Evolutionary conservation across 2,797 vertebrate genomes (phyloP), one percentile per base, ranked within the genome.

Genomic region (Euphonia xanthogaster): DNA sequence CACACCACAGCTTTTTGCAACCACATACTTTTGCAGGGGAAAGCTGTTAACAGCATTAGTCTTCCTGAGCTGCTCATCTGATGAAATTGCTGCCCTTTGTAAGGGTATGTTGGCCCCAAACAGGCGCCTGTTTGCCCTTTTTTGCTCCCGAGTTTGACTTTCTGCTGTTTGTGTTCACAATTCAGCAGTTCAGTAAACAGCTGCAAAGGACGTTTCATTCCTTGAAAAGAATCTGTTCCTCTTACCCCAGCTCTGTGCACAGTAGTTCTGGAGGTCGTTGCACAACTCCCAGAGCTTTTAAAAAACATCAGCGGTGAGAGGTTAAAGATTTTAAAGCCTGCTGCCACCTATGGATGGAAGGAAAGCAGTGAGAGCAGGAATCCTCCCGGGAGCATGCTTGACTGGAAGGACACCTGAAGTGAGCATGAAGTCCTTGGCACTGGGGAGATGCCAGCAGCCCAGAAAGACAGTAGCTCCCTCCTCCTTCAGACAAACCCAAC

Each of bases 311-410:
- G 1, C 1, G 40, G 1, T 12, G 72, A 22, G 73, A 75, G 66
- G 74, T 47, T 54, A 20, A 68, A 91, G 84, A 66, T 45, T 96
- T 70, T 93, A 95, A 84, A 90, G 86, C 63, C 57, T 97, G 95
- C 97, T 97, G 97, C 96, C 97, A 97, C 87, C 97, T 97, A 97
- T 39, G 86, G 96, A 96, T 90, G 86, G 91, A 80, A 91, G 82
- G 86, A 58, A 71, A 94, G 45, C 71, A 67, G 81, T 3, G 88
- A 91, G 75, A 96, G 74, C 92, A 95, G 72, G 58, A 37, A 39
- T 24, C 22, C 45, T 37, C 39, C 33, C 3, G 22, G 51, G 51
- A 57, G 35, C 15, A 17, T 1, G 18, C 23, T 27, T 2, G 27
- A 2, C n/a, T 65, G 55, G 16, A 24, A 12, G 2, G 12, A 37